phyloP scores from a whole-genome alignment of 2,888 invertebrate species.

The Alsophila aescularia region DNA sequence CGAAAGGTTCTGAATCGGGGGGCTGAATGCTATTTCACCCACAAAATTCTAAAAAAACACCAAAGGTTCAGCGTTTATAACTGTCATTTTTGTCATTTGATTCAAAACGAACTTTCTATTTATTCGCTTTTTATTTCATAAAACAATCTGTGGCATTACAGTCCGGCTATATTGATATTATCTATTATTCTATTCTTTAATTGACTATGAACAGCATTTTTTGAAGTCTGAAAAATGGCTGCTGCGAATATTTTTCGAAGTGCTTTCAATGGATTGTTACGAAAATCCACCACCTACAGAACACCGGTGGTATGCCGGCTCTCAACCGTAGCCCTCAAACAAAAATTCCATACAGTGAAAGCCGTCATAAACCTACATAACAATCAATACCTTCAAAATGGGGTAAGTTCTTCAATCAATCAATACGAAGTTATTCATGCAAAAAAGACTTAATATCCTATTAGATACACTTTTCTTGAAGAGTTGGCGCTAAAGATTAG shows the following conservation, averaged over 20 bases:
- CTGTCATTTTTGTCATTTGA: no score
- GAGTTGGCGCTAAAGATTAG: neutral
- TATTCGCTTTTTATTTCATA: no score
- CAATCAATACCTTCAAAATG: slow-evolving; percentile 59
- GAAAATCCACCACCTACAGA: slow-evolving; percentile 68
- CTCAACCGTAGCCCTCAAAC: slow-evolving; percentile 69
- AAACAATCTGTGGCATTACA: no score
- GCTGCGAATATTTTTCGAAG: slow-evolving; percentile 76
- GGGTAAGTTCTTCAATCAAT: slow-evolving; percentile 62
- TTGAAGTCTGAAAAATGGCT: slow-evolving; percentile 75
- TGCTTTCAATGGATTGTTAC: slow-evolving; percentile 75
- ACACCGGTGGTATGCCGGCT: slow-evolving; percentile 75
- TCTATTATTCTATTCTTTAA: neutral
- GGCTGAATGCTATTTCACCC: no score
- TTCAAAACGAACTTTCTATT: no score
- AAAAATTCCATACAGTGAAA: slow-evolving; percentile 67
- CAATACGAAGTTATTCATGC: slow-evolving; percentile 50
- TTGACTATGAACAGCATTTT: slow-evolving; percentile 38
- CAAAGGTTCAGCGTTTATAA: no score
- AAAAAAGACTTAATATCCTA: neutral
- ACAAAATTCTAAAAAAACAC: no score
- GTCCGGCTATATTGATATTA: neutral
- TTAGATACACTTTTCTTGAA: neutral
- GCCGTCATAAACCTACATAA: slow-evolving; percentile 53
- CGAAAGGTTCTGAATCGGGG: no score